Percentiles rank a stretch among this genome's conserved stretches.
Evolutionary conservation across 1,140 invertebrate genomes (phyloP).

Genomic region (Maconellicoccus hirsutus): DNA sequence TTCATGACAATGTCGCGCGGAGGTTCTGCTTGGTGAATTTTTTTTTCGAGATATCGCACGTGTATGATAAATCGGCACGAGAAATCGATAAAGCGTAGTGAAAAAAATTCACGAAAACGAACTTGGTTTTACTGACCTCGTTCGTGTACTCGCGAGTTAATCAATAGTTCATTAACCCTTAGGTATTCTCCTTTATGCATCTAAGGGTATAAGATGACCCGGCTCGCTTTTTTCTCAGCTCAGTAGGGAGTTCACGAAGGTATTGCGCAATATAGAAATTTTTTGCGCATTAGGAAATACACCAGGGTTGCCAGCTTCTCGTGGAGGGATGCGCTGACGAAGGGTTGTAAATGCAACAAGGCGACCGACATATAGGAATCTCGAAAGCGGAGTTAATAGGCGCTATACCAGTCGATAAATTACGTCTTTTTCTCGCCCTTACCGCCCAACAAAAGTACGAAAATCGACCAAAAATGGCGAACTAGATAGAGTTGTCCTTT

Average conservation of each 20-base stretch:
- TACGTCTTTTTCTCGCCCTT: no score
- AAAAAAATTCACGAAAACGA: neutral
- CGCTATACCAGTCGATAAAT: no score
- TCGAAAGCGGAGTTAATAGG: no score
- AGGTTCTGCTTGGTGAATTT: no score
- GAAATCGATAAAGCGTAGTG: no score
- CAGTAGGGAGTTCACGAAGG: neutral
- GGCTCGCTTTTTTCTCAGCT: neutral
- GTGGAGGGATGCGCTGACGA: no score
- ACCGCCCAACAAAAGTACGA: no score
- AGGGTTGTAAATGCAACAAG: no score
- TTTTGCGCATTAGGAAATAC: neutral
- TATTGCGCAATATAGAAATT: neutral
- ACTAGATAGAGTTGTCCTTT: no score
- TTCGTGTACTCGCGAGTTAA: neutral
- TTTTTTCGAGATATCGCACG: no score
- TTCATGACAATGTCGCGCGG: neutral
- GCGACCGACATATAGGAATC: no score
- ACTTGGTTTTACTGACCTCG: neutral
- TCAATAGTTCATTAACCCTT: neutral
- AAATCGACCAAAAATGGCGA: no score
- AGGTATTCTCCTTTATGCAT: neutral
- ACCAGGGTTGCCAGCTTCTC: neutral
- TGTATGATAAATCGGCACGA: neutral
- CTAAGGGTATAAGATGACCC: neutral